phyloP scores from a whole-genome alignment of 2,888 invertebrate species.

The Dyspetes luteomarginatus region DNA sequence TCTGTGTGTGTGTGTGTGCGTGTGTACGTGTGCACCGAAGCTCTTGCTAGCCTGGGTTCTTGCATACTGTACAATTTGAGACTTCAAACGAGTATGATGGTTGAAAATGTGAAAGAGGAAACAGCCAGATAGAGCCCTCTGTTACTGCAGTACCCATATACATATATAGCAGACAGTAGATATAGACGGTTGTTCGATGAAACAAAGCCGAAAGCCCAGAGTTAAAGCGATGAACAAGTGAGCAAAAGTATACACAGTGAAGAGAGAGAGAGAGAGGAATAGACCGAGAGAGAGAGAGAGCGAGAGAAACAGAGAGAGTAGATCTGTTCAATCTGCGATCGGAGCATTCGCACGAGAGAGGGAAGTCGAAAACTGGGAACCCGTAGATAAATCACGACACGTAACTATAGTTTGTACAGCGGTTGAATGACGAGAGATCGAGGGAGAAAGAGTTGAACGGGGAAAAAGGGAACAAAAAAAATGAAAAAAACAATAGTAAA shows the following conservation, averaged over 20 bases:
- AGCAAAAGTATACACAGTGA: slow-evolving; percentile 55
- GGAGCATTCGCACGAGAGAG: slow-evolving; percentile 70
- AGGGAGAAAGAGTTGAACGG: slow-evolving; percentile 20
- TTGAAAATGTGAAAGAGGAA: slow-evolving; percentile 47
- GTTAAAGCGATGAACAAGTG: slow-evolving; percentile 53
- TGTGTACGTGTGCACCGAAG: not conserved
- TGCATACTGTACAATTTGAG: slow-evolving; percentile 32
- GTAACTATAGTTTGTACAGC: slow-evolving; percentile 46
- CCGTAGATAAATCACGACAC: slow-evolving; percentile 76
- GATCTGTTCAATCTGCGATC: slow-evolving; percentile 59
- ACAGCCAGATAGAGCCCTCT: slow-evolving; percentile 33
- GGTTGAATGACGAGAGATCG: no score
- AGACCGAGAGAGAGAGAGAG: slow-evolving; percentile 42
- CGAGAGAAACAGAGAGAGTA: slow-evolving; percentile 20
- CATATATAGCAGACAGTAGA: not conserved
- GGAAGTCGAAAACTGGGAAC: slow-evolving; percentile 75
- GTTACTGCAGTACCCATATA: slow-evolving; percentile 14
- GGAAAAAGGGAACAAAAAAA: slow-evolving; percentile 39
- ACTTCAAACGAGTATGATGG: slow-evolving; percentile 57
- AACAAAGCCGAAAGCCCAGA: slow-evolving; percentile 40
- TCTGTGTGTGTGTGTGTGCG: not conserved
- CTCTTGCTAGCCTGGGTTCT: slow-evolving; percentile 34
- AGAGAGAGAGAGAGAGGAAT: slow-evolving; percentile 33
- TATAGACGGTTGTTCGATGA: slow-evolving; percentile 46
- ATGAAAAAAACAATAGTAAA: slow-evolving; percentile 49